Conservation (phyloP, 2,113 vertebrate species). For the Indicator maculatus region DNA sequence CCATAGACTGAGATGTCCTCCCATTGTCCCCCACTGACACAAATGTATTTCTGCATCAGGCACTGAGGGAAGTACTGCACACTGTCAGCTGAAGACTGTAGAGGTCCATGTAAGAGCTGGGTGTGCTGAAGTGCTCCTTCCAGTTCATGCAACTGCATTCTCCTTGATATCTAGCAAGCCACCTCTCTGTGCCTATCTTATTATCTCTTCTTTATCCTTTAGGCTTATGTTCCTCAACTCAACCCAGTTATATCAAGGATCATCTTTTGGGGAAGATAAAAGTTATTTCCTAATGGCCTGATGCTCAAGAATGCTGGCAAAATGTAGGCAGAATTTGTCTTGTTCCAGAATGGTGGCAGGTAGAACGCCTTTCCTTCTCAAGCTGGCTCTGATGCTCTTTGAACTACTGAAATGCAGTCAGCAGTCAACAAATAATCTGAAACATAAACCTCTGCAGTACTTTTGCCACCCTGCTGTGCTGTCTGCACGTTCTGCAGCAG, state of each 20-base stretch:
- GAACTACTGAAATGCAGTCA: not conserved
- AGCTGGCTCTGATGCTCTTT: not conserved
- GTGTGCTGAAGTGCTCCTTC: not conserved
- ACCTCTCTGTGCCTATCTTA: not conserved
- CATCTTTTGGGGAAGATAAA: not conserved
- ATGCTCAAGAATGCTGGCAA: not conserved
- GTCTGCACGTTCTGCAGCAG: not conserved
- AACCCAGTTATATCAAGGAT: not conserved
- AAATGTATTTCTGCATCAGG: not conserved
- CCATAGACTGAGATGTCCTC: not conserved
- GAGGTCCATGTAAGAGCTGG: not conserved
- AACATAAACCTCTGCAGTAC: slow-evolving; percentile 25
- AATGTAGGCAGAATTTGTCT: not conserved
- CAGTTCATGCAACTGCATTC: not conserved
- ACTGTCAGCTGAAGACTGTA: not conserved
- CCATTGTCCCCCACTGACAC: not conserved
- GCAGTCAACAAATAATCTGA: slow-evolving; percentile 6
- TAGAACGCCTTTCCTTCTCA: not conserved
- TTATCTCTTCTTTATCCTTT: not conserved
- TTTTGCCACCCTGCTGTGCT: slow-evolving; percentile 8
- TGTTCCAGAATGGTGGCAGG: not conserved
- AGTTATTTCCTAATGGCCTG: not conserved
- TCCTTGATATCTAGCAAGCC: not conserved
- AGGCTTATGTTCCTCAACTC: not conserved
- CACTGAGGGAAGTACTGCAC: not conserved